A percentile compares a stretch with the other conserved stretches of the same genome.
Evolutionary conservation across 2,113 vertebrate genomes (phyloP).

Genomic region (Bambusicola thoracicus): DNA sequence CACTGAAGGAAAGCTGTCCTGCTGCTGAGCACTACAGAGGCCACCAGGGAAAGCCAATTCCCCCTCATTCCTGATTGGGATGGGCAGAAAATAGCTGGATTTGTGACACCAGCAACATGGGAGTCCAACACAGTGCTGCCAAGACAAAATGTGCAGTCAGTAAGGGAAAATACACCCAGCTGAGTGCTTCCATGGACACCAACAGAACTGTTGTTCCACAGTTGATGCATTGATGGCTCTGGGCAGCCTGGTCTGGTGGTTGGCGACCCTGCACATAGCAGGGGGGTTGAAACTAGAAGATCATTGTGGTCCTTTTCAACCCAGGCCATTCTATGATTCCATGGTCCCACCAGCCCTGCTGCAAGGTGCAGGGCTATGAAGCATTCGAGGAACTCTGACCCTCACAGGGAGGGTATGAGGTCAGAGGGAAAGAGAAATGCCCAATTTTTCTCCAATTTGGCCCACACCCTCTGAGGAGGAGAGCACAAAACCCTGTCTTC

Average conservation of each 20-base stretch:
- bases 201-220: not conserved
- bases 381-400: not conserved
- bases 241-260: too few species aligned
- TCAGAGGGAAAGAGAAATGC: not conserved
- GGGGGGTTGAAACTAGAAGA: too few species aligned
- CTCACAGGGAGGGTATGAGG: not conserved
- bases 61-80: not conserved
- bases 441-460: not conserved
- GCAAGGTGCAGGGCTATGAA: not conserved
- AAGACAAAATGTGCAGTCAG: not conserved
- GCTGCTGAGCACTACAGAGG: not conserved
- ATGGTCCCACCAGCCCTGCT: not conserved
- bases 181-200: not conserved
- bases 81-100: not conserved
- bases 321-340: too few species aligned
- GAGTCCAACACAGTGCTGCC: not conserved
- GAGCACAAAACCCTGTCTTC: not conserved
- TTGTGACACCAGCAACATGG: not conserved
- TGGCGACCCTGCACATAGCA: too few species aligned
- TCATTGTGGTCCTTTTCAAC: too few species aligned
- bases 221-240: not conserved
- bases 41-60: not conserved
- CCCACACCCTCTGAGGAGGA: not conserved
- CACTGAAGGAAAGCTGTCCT: not conserved
- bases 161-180: not conserved